phyloP scores from a whole-genome alignment of 1,140 invertebrate genomes.

The Brachionus manjavacas region DNA sequence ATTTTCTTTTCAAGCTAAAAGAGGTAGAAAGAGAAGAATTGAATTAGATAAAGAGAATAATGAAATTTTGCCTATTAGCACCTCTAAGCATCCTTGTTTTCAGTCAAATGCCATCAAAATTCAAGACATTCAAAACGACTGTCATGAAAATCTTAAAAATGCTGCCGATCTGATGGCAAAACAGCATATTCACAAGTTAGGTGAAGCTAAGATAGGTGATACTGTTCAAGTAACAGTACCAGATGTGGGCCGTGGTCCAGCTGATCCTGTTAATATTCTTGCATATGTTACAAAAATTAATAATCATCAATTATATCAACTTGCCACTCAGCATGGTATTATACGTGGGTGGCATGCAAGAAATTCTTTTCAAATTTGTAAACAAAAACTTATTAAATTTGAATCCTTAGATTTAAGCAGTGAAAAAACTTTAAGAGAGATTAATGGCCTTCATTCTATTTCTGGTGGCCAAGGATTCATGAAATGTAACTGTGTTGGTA shows the following conservation, averaged over 20 bases:
- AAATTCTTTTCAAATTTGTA: slow-evolving; percentile 11
- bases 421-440: not conserved
- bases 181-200: slow-evolving; percentile 17
- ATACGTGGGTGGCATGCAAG: not conserved
- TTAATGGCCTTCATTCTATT: not conserved
- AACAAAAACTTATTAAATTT: not conserved
- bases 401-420: not conserved
- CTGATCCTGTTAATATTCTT: not conserved
- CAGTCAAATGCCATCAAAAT: not conserved
- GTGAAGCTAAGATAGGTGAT: not conserved
- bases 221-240: slow-evolving; percentile 16
- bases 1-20: too few relatives aligned
- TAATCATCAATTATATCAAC: not conserved
- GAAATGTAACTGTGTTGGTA: slow-evolving; percentile 15
- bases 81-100: not conserved
- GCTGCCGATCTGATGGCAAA: not conserved
- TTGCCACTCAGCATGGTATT: not conserved
- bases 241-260: not conserved
- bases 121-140: not conserved
- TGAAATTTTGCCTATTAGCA: not conserved
- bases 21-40: not conserved
- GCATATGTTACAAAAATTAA: slow-evolving; percentile 4
- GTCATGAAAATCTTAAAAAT: not conserved
- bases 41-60: not conserved
- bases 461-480: slow-evolving; percentile 6